These are phyloP conservation scores for Agapornis roseicollis DNA, from an alignment of 2,113 vertebrate species.

Conservation along the genomic window DNA sequence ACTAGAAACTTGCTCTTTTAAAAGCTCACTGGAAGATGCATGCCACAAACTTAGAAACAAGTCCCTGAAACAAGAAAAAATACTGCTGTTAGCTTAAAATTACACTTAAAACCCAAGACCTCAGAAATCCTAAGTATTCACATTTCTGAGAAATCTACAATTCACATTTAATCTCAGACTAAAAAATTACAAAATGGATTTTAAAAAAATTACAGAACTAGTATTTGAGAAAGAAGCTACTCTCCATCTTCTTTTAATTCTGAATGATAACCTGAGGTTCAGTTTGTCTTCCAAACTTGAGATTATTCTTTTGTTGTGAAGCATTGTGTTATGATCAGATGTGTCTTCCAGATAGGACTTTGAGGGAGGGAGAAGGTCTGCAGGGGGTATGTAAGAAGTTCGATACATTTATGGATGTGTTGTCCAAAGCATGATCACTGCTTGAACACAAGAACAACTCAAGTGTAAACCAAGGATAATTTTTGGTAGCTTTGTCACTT, in stretches of 20 bases:
- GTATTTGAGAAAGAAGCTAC: background rate
- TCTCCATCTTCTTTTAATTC: background rate
- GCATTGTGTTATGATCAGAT: background rate
- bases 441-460: background rate
- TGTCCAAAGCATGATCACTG: background rate
- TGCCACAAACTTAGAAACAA: background rate
- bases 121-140: background rate
- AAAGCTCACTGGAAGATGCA: background rate
- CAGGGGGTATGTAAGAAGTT: background rate
- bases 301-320: background rate
- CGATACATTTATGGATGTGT: accelerated
- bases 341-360: background rate
- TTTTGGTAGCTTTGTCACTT: background rate
- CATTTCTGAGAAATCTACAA: background rate
- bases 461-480: background rate
- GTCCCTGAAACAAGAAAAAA: background rate
- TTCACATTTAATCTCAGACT: background rate
- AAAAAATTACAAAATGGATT: background rate
- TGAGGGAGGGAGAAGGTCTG: background rate
- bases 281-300: background rate
- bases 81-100: background rate
- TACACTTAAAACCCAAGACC: background rate
- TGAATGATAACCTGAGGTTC: background rate
- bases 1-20: background rate
- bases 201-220: background rate